Conservation (phyloP, 2,797 vertebrate genomes). For the Capromys pilorides region DNA sequence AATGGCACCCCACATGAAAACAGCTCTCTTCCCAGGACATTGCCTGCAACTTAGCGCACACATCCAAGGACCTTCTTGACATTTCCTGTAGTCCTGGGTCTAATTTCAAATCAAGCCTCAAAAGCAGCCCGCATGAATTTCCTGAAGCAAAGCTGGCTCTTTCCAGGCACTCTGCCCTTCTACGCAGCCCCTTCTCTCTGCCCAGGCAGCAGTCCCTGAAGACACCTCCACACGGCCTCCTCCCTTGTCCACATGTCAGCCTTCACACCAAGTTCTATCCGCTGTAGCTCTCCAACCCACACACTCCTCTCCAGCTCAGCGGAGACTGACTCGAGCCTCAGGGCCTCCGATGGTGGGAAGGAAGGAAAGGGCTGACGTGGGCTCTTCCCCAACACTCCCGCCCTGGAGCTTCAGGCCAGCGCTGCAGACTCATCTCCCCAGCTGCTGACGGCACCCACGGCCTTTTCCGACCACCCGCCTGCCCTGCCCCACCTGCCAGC, state of each 20-base stretch:
- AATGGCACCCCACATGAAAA: neutral
- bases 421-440: rapidly evolving
- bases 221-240: neutral
- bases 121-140: neutral
- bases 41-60: too few species aligned
- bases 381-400: neutral
- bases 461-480: neutral
- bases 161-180: neutral
- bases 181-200: neutral
- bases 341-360: neutral
- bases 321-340: neutral
- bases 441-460: neutral
- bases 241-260: neutral
- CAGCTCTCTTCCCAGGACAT: neutral
- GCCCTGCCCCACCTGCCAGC: neutral
- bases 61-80: neutral
- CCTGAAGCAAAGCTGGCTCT: too few species aligned
- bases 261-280: too few species aligned
- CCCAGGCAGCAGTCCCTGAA: too few species aligned
- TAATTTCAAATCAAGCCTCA: neutral
- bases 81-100: too few species aligned
- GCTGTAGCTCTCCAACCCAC: neutral
- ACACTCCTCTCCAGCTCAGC: neutral
- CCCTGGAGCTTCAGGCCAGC: too few species aligned
- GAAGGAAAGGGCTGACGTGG: neutral